A percentile compares a stretch with the other conserved stretches of the same genome.
Conservation (phyloP, 2,888 invertebrate genomes). For the Drosophila barbarae region DNA sequence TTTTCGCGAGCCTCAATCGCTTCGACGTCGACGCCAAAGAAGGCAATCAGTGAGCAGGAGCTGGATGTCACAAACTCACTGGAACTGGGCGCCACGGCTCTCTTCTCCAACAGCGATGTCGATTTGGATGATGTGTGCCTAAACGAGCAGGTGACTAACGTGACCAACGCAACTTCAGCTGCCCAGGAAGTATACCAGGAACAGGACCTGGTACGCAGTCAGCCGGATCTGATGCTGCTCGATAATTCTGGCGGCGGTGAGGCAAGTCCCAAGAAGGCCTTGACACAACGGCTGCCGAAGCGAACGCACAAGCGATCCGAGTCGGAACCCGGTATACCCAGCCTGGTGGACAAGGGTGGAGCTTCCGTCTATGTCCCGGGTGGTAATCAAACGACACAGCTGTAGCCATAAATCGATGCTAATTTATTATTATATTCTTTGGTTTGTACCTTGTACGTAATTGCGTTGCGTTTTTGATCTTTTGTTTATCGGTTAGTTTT, state of each 20-base stretch:
- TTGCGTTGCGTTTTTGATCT: conserved; percentile 35
- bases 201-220: conserved; percentile 78
- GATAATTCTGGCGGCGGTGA: conserved; percentile 41
- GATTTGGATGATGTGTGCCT: conserved; percentile 90
- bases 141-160: conserved; percentile 85
- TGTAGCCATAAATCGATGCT: conserved; percentile 53
- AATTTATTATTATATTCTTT: conserved; percentile 25
- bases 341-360: conserved; percentile 41
- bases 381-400: conserved; percentile 55
- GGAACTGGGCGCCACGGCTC: conserved; percentile 86
- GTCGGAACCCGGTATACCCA: conserved; percentile 78
- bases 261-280: conserved; percentile 47
- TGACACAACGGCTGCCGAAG: conserved; percentile 55
- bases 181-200: conserved; percentile 69
- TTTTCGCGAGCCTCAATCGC: conserved; percentile 45
- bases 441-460: conserved; percentile 25
- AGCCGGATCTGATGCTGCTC: conserved; percentile 76
- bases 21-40: conserved; percentile 69
- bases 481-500: conserved; percentile 4
- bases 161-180: conserved; percentile 41
- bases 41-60: conserved; percentile 61
- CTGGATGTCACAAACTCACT: conserved; percentile 76
- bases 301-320: conserved; percentile 80
- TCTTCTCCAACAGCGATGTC: conserved; percentile 93
- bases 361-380: conserved; percentile 9